These are phyloP conservation scores for Oncorhynchus clarkii DNA, from an alignment of 2,113 vertebrate genomes.

Conservation along the genomic window DNA sequence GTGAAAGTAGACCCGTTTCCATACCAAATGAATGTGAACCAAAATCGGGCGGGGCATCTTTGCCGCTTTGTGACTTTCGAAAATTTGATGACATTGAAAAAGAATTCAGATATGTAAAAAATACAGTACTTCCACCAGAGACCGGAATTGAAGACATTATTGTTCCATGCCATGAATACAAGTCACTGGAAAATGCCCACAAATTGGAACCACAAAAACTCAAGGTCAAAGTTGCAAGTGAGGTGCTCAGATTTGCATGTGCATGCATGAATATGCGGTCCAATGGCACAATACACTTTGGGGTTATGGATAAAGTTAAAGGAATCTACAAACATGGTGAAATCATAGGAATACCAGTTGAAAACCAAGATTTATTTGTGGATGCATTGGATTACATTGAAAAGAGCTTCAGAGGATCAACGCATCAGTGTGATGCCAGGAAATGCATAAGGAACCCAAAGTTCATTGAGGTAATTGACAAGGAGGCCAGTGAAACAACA, in stretches of 20 bases:
- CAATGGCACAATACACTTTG: slow-evolving; percentile 80
- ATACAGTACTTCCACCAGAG: slow-evolving; percentile 67
- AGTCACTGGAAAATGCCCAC: slow-evolving; percentile 60
- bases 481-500: slow-evolving; percentile 43
- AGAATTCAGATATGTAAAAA: slow-evolving; percentile 65
- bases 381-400: slow-evolving; percentile 68
- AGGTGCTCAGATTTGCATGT: slow-evolving; percentile 70
- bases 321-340: slow-evolving; percentile 57
- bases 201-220: slow-evolving; percentile 41
- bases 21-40: fast-evolving
- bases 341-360: slow-evolving; percentile 55
- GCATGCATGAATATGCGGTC: slow-evolving; percentile 77
- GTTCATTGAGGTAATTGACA: slow-evolving; percentile 72
- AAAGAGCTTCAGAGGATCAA: slow-evolving; percentile 41
- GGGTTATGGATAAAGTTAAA: slow-evolving; percentile 62
- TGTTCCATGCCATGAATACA: slow-evolving; percentile 75
- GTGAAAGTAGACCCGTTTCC: background rate
- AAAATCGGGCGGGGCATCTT: background rate
- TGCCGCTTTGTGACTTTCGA: slow-evolving; percentile 5
- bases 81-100: slow-evolving; percentile 56
- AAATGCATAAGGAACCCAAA: slow-evolving; percentile 65
- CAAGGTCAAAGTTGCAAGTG: slow-evolving; percentile 65
- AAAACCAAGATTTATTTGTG: slow-evolving; percentile 32
- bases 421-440: slow-evolving; percentile 48
- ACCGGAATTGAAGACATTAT: slow-evolving; percentile 65